phyloP scores from a whole-genome alignment of 2,797 vertebrate species.

The Podargus strigoides region DNA sequence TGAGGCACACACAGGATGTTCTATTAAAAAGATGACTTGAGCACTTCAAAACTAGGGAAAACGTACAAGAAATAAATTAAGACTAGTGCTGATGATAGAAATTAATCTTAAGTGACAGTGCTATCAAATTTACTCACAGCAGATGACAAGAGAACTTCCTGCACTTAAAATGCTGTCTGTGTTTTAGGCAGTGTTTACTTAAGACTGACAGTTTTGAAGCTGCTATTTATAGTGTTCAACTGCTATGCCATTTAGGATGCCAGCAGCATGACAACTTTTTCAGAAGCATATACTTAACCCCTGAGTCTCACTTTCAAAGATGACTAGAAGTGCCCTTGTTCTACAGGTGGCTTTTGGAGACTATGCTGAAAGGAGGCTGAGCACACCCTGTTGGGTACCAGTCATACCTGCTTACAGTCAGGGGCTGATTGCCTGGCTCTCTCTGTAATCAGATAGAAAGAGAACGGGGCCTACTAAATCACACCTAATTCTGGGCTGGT shows the following conservation, averaged over 20 bases:
- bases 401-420: neutral
- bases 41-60: neutral
- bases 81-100: neutral
- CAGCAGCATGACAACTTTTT: neutral
- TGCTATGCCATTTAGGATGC: neutral
- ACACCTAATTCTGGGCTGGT: neutral
- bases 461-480: neutral
- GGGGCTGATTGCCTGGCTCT: neutral
- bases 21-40: neutral
- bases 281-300: neutral
- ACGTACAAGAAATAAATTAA: neutral
- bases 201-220: slow-evolving; percentile 35
- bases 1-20: neutral
- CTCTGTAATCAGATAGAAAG: neutral
- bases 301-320: neutral
- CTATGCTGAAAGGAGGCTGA: neutral
- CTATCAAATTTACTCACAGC: slow-evolving; percentile 5
- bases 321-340: neutral
- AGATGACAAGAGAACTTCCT: slow-evolving; percentile 27
- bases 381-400: neutral
- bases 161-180: slow-evolving; percentile 31
- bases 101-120: neutral
- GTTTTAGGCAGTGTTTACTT: slow-evolving; percentile 50
- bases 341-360: neutral
- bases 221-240: slow-evolving; percentile 35